These are phyloP conservation scores for Bufo gargarizans DNA, from an alignment of 2,113 vertebrate species.

Conservation along the genomic window DNA sequence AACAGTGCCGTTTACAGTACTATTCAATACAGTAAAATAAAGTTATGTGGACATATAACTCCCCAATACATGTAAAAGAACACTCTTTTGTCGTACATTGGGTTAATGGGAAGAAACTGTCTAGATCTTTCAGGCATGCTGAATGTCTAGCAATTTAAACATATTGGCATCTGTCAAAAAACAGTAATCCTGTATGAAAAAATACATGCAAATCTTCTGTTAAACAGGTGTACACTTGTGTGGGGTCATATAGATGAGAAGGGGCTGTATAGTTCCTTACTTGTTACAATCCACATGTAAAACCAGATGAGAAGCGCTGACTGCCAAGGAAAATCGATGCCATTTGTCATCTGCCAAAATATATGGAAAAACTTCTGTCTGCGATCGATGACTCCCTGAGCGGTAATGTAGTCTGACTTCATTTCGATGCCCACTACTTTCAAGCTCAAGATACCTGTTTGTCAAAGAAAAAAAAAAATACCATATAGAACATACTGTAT, in stretches of 20 bases:
- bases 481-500: not conserved
- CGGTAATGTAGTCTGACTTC: constrained; percentile 94
- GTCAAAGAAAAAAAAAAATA: constrained; percentile 55
- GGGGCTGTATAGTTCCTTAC: constrained; percentile 69
- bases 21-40: no score
- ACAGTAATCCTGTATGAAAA: not conserved
- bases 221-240: not conserved
- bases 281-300: constrained; percentile 96
- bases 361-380: constrained; percentile 95
- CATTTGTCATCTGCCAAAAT: constrained; percentile 93
- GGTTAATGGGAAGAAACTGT: no score
- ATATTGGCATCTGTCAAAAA: not conserved
- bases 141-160: not conserved
- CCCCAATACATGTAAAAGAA: no score
- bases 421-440: constrained; percentile 95
- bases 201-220: no score
- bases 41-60: no score
- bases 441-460: constrained; percentile 90
- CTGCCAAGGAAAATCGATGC: constrained; percentile 91
- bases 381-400: constrained; percentile 83
- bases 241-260: not conserved
- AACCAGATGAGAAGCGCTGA: constrained; percentile 93
- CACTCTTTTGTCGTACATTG: no score
- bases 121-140: no score
- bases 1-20: no score